Evolutionary conservation across 2,797 vertebrate genomes (phyloP).

Genomic region (Thripadectes ignobilis): DNA sequence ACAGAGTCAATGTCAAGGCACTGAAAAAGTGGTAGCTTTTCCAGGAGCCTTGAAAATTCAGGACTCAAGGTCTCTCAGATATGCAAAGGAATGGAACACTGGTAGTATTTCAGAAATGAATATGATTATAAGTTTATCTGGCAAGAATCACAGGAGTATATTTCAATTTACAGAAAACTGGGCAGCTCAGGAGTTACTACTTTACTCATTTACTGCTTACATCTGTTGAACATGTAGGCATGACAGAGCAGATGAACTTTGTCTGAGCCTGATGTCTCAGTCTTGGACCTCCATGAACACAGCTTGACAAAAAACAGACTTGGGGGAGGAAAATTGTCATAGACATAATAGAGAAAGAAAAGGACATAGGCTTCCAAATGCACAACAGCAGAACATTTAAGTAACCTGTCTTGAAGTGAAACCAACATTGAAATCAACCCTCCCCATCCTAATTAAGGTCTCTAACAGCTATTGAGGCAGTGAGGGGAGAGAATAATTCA

Average conservation of each 20-base stretch:
- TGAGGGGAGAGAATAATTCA: background rate
- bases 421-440: background rate
- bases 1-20: slow-evolving; percentile 38
- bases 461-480: background rate
- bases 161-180: background rate
- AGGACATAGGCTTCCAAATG: background rate
- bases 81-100: background rate
- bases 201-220: background rate
- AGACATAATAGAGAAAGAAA: background rate
- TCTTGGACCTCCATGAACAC: background rate
- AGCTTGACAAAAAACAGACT: background rate
- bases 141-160: background rate
- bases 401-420: background rate
- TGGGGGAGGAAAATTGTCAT: background rate
- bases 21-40: background rate
- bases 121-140: background rate
- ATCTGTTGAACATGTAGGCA: background rate
- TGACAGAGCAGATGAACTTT: background rate
- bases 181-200: background rate
- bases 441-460: background rate
- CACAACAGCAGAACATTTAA: background rate
- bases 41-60: background rate
- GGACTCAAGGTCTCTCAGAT: background rate
- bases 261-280: background rate
- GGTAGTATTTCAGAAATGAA: background rate